phyloP scores from a whole-genome alignment of 2,888 invertebrate genomes.

The Terebella lapidaria region DNA sequence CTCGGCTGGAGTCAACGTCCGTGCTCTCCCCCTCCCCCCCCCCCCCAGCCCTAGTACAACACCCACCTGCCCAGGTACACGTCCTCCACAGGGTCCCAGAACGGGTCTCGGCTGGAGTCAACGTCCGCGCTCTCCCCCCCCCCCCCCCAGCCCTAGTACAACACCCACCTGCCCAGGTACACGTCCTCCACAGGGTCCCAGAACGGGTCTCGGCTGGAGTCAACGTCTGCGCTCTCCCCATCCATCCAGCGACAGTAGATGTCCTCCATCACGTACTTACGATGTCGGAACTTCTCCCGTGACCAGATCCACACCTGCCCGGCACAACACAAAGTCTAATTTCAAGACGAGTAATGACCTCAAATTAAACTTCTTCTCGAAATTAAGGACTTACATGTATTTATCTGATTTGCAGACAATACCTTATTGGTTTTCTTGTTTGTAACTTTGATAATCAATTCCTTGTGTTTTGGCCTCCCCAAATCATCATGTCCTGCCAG shows the following conservation, averaged over 20 bases:
- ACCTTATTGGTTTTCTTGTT: constrained; percentile 34
- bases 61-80: too few species aligned
- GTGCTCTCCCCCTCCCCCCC: too few species aligned
- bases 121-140: too few species aligned
- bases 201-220: constrained; percentile 34
- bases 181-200: constrained; percentile 42
- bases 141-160: too few species aligned
- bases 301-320: constrained; percentile 39
- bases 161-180: constrained; percentile 34
- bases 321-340: too few species aligned
- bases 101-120: too few species aligned
- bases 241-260: constrained; percentile 30
- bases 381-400: too few species aligned
- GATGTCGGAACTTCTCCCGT: constrained; percentile 33
- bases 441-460: constrained; percentile 31
- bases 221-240: constrained; percentile 24
- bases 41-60: too few species aligned
- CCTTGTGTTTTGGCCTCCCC: constrained; percentile 28
- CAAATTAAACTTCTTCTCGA: not conserved
- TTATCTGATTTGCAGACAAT: too few species aligned
- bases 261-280: constrained; percentile 38
- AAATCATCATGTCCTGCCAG: constrained; percentile 31
- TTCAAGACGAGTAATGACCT: too few species aligned
- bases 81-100: too few species aligned
- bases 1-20: too few species aligned